phyloP scores from a whole-genome alignment of 2,888 invertebrate species.

The Ditylenchus weischeri region DNA sequence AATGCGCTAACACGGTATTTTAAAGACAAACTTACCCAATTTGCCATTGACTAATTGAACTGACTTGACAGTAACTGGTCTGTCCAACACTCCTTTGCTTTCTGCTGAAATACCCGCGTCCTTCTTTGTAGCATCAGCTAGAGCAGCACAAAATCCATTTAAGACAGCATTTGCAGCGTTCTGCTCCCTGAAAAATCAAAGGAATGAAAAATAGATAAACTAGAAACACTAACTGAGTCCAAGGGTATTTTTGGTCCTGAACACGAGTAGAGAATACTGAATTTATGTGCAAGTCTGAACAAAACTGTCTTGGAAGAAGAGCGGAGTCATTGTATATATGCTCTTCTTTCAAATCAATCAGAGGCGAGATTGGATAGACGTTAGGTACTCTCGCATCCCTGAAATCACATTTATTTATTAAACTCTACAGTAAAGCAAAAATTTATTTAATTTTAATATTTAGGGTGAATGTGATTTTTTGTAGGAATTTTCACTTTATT shows the following conservation, averaged over 20 bases:
- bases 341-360: conserved; percentile 48
- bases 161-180: conserved; percentile 54
- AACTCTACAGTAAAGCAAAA: no score
- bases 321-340: conserved; percentile 52
- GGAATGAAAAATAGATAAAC: neutral
- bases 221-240: conserved; percentile 46
- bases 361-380: conserved; percentile 50
- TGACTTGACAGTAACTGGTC: conserved; percentile 47
- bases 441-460: no score
- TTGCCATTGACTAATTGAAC: conserved; percentile 53
- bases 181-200: conserved; percentile 42
- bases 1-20: no score
- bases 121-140: conserved; percentile 42
- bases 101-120: neutral
- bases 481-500: no score
- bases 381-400: conserved; percentile 41
- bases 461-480: no score
- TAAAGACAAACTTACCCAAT: conserved; percentile 16
- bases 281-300: conserved; percentile 36
- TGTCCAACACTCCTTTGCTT: conserved; percentile 18
- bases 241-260: conserved; percentile 57
- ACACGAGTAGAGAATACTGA: conserved; percentile 49
- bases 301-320: conserved; percentile 34
- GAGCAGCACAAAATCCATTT: conserved; percentile 51
- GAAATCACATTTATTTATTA: conserved; percentile 13